Base-by-base conservation (phyloP, 2,113 vertebrate genomes). In the Aptenodytes forsteri region DNA sequence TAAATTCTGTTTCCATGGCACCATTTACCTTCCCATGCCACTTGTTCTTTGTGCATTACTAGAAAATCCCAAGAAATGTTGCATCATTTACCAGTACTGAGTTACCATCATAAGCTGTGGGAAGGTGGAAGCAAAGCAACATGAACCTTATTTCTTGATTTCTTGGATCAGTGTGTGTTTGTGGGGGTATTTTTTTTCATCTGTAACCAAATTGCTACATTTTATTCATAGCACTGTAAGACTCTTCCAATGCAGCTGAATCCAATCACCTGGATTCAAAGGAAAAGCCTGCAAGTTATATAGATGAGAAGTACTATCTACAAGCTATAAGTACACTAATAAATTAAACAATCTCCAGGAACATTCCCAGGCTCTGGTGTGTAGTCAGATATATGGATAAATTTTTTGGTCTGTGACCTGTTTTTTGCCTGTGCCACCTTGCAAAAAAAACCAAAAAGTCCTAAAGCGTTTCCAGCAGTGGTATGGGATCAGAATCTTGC, bases 1-100 rank as follows among this genome's bases (percentile, higher is more conserved):
- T 85, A 73, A 90, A 77, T 55, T 88, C 82, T 77, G 92, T 94
- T 96, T 97, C 88, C 90, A 86, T 86, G 66, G 87, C 84, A 95
- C 67, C 79, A 54, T 90, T 92, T 88, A 86, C 76, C n/a, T 80
- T 92, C 54, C 27, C 5, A 3, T 79, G 58, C 21, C 22, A 42
- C 52, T 83, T 89, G 36, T 55, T 87, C 83, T 67, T 7, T 61
- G 38, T 52, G 32, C 21, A 13, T 84, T 82, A 71, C 29, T 71
- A 76, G 70, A 93, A 91, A 91, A 76, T 34, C 56, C 47, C 34
- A 38, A 87, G 40, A 91, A 89, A 84, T 13, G 7, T 62, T 91
- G 27, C 22, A 23, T 32, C 36, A 6, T 36, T 52, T 69, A 75
- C 29, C 81, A 86, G 36, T 38, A 89, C 18, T 34, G 54, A 79